Evolutionary conservation across 2,113 vertebrate genomes (phyloP), one percentile per base, ranked within the genome.

Genomic region (Melanotaenia duboulayi): DNA sequence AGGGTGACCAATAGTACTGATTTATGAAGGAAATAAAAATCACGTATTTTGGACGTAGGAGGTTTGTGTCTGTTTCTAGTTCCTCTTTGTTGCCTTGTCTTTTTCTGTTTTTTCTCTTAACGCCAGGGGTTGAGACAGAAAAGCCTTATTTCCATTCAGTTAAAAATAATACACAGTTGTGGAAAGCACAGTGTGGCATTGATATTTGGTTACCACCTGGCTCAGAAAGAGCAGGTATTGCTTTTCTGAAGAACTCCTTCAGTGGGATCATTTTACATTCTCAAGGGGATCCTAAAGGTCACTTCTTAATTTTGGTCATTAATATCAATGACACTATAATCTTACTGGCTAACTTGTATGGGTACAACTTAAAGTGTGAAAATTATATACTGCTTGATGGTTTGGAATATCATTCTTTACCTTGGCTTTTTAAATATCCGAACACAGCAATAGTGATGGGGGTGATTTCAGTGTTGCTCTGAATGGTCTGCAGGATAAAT

Each of bases 91-190:
- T 35, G 9, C 35, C 4, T 35, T 52, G 64, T 57, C 39, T 22
- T 69, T 58, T 3, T 69, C 55, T 58, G 42, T 69, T 19, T 32
- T 46, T 35, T 58, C 54, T 46, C 66, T 69, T 32, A 58, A 58
- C 16, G 54, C 54, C 54, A 57, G 65, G 55, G 54, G n/a, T n/a
- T n/a, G n/a, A 70, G 67, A n/a, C 42, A 70, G 19, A 48, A 56
- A 68, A 46, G 65, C 39, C 11, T 56, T 46, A 25, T 67, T 55
- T 55, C 25, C 55, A 11, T 46, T 48, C 32, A 20, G 9, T 39
- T 37, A 20, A 37, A 11, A 39, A 37, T 20, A 32, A 58, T 58
- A 6, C 13, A 35, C 25, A 35, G 17, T 35, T 57, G 10, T 57
- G 54, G 54, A 57, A 35, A 57, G 54, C 54, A n/a, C 28, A 32